Conservation (phyloP, 2,113 vertebrate genomes). For the Dicentrarchus labrax region DNA sequence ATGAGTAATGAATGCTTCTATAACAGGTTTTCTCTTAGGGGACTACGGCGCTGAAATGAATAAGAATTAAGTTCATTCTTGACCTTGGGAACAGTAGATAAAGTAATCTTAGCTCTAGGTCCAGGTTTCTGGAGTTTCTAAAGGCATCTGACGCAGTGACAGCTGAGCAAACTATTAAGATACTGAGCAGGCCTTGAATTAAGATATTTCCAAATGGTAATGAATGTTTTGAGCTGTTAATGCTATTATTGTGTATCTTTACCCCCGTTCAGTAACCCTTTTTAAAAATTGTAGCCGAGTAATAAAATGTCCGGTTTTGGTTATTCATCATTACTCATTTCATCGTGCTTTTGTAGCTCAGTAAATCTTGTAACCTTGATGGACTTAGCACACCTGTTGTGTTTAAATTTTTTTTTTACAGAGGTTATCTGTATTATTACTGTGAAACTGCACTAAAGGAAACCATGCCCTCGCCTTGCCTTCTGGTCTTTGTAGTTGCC, state of each 20-base stretch:
- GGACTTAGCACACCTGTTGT: slow-evolving; percentile 36
- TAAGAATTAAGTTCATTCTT: background rate
- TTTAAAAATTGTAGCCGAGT: slow-evolving; percentile 11
- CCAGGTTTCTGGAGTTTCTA: background rate
- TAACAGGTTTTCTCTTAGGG: slow-evolving; percentile 15
- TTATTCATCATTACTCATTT: slow-evolving; percentile 10
- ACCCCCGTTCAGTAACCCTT: background rate
- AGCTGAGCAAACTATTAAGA: background rate
- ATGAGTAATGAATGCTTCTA: slow-evolving; percentile 12
- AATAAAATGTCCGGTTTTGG: background rate
- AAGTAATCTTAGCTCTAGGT: background rate
- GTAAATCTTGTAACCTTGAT: slow-evolving; percentile 16
- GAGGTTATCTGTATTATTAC: slow-evolving; percentile 52
- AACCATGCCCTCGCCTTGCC: slow-evolving; percentile 68
- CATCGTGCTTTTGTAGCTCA: slow-evolving; percentile 18
- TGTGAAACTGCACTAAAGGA: slow-evolving; percentile 68
- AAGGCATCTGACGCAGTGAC: background rate
- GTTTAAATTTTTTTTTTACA: background rate
- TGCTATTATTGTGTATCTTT: background rate
- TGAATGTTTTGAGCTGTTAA: slow-evolving; percentile 37
- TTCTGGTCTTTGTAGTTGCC: slow-evolving; percentile 76
- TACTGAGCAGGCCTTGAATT: background rate
- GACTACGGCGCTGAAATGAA: slow-evolving; percentile 14
- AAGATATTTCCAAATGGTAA: background rate
- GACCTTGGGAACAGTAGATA: slow-evolving; percentile 11